Conservation (phyloP, 2,113 vertebrate genomes). For the Antechinus stuartii region DNA sequence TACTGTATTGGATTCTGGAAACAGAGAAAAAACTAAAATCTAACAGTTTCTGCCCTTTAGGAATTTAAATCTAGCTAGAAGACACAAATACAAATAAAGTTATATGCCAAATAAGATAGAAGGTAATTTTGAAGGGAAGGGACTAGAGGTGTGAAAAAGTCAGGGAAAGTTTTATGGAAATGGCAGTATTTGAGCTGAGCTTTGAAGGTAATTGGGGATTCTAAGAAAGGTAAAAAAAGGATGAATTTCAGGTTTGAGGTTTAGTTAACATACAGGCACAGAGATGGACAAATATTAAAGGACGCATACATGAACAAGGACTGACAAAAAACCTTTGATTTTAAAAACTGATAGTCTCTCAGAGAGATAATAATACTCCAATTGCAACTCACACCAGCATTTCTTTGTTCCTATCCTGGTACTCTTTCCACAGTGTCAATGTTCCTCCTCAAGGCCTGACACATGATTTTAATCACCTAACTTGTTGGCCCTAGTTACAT, state of each 20-base stretch:
- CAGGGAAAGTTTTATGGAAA: not conserved
- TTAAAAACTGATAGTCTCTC: not conserved
- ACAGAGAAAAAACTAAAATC: not conserved
- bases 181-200: not conserved
- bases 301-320: not conserved
- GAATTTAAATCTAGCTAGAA: not conserved
- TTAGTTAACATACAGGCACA: not conserved
- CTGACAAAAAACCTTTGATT: not conserved
- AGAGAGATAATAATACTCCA: not conserved
- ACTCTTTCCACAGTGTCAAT: not conserved
- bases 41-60: not conserved
- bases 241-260: not conserved
- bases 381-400: not conserved
- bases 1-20: not conserved
- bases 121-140: not conserved
- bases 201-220: not conserved
- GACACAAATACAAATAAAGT: not conserved
- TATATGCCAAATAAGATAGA: not conserved
- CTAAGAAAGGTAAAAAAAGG: not conserved
- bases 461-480: not conserved
- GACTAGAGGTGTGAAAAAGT: not conserved
- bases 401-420: not conserved
- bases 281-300: not conserved
- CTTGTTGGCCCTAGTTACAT: not conserved
- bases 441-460: not conserved